Base-by-base conservation (phyloP, 2,797 vertebrate genomes). In the Loris lydekkerianus region DNA sequence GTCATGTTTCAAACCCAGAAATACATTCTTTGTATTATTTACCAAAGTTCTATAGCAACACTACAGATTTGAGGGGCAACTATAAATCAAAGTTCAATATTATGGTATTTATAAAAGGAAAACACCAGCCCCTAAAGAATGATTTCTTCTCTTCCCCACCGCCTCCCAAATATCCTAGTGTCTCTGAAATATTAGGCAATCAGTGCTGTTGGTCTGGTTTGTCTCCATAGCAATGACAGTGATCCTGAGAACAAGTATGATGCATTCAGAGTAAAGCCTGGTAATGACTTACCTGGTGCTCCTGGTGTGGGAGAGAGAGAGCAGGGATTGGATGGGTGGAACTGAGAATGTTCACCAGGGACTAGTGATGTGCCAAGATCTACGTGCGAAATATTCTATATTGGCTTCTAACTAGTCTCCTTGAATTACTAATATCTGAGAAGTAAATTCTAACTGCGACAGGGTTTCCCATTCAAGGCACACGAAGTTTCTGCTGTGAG, bases 1-100 rank as follows among this genome's bases (percentile, higher is more conserved):
- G 63, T 25, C 29, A 40, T 61, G 34, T 85, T 87, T 93, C 56
- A 89, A 77, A 56, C 37, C 4, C 49, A 90, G n/a, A 88, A 95
- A 86, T 40, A n/a, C 0, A 21, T 17, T 76, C 7, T 76, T 34
- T 46, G 80, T 37, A 15, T 43, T 78, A 60, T 86, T 94, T 69
- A 49, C 37, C 10, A 78, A 65, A 88, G 31, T 80, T 73, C 23
- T 84, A 43, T 61, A 34, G 9, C 49, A 89, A 58, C 37, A 46
- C 34, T 43, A 69, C 56, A 86, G 27, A 70, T 81, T 82, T 95
- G 17, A 84, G 61, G 53, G 25, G 49, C 23, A 87, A 18, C 21
- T 25, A 84, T 67, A 8, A 53, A 53, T 3, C 29, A 85, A 14
- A 85, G 37, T 69, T 88, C 46, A 61, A 18, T 31, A n/a, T 92